Percentiles rank a stretch among this genome's conserved stretches.
These are phyloP conservation scores for Vireo griseus DNA, from an alignment of 2,797 vertebrate genomes.

Conservation along the genomic window DNA sequence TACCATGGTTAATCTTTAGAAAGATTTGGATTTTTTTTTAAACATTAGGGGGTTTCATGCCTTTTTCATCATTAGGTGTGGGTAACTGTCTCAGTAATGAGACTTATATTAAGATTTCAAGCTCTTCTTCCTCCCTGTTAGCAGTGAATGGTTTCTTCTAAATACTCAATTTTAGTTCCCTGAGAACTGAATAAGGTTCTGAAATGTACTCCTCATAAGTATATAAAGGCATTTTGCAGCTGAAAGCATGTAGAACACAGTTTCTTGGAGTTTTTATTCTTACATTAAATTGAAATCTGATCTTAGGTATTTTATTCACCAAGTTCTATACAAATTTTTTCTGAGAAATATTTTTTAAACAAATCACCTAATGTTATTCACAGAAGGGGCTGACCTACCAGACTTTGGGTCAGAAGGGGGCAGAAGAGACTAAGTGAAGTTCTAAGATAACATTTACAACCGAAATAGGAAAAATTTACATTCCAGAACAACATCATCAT, in stretches of 20 bases:
- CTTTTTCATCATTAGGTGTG: not conserved
- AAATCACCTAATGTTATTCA: not conserved
- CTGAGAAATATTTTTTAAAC: not conserved
- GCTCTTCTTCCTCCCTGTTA: not conserved
- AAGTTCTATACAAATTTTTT: not conserved
- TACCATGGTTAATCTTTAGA: not conserved
- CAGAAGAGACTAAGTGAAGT: not conserved
- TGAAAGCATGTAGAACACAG: not conserved
- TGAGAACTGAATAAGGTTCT: not conserved
- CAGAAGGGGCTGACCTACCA: not conserved
- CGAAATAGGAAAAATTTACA: not conserved
- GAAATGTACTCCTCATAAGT: not conserved
- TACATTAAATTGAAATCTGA: not conserved
- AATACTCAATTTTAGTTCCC: not conserved
- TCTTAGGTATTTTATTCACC: not conserved
- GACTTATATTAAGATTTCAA: not conserved
- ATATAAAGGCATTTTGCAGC: not conserved
- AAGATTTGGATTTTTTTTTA: not conserved
- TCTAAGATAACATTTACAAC: not conserved
- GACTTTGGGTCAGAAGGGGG: not conserved
- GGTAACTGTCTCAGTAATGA: not conserved
- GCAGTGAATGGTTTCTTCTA: not conserved
- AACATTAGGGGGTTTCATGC: rapidly evolving
- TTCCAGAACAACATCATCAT: not conserved
- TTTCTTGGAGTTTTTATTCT: not conserved